Evolutionary conservation across 2,113 vertebrate genomes (phyloP), one percentile per base, ranked within the genome.

Genomic region (Chloebia gouldiae): DNA sequence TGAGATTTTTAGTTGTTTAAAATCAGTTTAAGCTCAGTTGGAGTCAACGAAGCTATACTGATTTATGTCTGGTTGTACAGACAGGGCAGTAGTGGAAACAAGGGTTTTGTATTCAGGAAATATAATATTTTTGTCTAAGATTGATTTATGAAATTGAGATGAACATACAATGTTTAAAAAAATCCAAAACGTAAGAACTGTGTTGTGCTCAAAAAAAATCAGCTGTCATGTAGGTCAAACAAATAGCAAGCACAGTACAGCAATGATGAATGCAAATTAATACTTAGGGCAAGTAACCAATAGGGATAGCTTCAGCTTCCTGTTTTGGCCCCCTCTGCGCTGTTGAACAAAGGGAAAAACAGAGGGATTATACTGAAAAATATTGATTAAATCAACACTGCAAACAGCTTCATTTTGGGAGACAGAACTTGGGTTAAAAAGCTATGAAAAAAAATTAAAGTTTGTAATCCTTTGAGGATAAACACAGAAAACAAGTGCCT

Each of bases 321-420:
- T 84, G 22, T 73, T 28, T 76, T 80, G 90, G 6, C 23, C 6
- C 6, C 8, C 20, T 81, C 39, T 63, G 23, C 30, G 31, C 5
- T 68, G 24, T 13, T 89, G 27, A 92, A 75, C 17, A 59, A 66
- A 66, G 15, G 16, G 7, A 35, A 91, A 95, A 87, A 59, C 16
- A 54, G 4, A 42, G 14, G 15, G 69, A 89, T 94, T 92, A 87
- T 47, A 37, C 20, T 54, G 21, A 66, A 87, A 84, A 81, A 68
- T 49, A 69, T 5, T 71, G 27, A 54, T 56, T 87, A 91, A 81
- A 81, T 51, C 54, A 84, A 28, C 27, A 39, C 20, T 39, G 56
- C 42, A 87, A 88, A 75, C 33, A 84, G 24, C 47, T 89, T 78
- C 35, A n/a, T 81, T 87, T 95, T 66, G 51, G 16, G 33, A 94